A percentile compares a stretch with the other conserved stretches of the same genome.
Evolutionary conservation across 2,797 vertebrate genomes (phyloP).

Genomic region (Siniperca scherzeri): DNA sequence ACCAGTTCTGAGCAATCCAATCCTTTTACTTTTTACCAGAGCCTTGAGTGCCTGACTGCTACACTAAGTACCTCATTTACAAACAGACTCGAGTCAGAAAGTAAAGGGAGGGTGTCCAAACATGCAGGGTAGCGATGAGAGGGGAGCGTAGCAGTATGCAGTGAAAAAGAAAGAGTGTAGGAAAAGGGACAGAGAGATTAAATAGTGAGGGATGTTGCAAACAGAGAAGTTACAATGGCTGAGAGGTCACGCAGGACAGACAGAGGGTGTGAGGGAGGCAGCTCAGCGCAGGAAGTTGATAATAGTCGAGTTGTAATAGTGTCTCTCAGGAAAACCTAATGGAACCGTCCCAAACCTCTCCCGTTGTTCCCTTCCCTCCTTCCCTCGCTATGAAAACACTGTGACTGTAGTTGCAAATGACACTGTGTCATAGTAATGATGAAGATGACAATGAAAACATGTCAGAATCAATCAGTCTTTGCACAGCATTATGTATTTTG

Average conservation of each 20-base stretch:
- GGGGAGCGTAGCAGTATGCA: not conserved
- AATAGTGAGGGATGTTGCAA: conserved; percentile 21
- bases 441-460: not conserved
- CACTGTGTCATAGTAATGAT: not conserved
- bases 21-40: not conserved
- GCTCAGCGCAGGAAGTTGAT: conserved; percentile 63
- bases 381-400: not conserved
- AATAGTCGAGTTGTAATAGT: conserved; percentile 65
- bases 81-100: conserved; percentile 35
- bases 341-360: conserved; percentile 42
- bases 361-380: conserved; percentile 30
- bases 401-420: not conserved
- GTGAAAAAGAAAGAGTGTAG: not conserved
- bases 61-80: conserved; percentile 39
- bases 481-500: not conserved
- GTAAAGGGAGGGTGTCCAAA: conserved; percentile 24
- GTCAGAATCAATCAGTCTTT: too few species aligned
- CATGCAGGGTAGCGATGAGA: conserved; percentile 19
- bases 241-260: conserved; percentile 22
- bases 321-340: conserved; percentile 70
- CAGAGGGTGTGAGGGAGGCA: conserved; percentile 47
- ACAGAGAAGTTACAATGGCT: not conserved
- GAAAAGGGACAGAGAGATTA: conserved; percentile 9
- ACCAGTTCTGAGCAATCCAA: conserved; percentile 11
- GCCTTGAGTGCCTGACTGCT: conserved; percentile 11